phyloP scores from a whole-genome alignment of 2,888 invertebrate genomes.

The Eudasyphora cyanicolor region DNA sequence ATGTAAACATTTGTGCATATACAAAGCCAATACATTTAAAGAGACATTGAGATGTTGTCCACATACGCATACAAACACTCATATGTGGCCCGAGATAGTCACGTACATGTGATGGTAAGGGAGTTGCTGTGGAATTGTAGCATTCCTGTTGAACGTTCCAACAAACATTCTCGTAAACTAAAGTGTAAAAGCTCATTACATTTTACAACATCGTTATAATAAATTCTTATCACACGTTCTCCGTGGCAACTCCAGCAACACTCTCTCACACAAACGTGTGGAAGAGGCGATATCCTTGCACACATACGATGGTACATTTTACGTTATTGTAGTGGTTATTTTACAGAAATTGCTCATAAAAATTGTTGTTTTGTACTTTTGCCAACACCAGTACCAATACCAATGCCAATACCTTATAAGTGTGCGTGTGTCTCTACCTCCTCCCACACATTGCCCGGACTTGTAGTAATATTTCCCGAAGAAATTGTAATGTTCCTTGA shows the following conservation, averaged over 20 bases:
- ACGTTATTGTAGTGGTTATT: conserved; percentile 48
- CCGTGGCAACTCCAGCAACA: conserved; percentile 50
- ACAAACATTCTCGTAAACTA: conserved; percentile 37
- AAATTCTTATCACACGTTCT: conserved; percentile 61
- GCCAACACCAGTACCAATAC: no score
- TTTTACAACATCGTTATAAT: conserved; percentile 60
- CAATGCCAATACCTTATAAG: no score
- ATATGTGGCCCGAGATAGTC: neutral
- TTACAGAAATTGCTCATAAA: conserved; percentile 48
- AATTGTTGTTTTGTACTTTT: conserved; percentile 44
- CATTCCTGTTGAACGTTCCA: conserved; percentile 2
- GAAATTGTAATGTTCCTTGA: neutral
- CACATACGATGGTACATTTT: conserved; percentile 9
- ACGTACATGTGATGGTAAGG: neutral
- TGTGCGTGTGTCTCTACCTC: no score
- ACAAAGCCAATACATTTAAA: neutral
- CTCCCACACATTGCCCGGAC: neutral
- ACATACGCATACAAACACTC: neutral
- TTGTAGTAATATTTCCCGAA: conserved; percentile 1
- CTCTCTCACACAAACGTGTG: neutral
- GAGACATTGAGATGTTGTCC: no score
- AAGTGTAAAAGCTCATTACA: conserved; percentile 62
- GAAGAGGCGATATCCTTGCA: neutral
- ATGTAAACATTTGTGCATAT: neutral
- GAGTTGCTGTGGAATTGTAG: neutral